Percentiles rank a stretch among this genome's conserved stretches.
Evolutionary conservation across 2,113 vertebrate genomes (phyloP).

Genomic region (Zapornia atra): DNA sequence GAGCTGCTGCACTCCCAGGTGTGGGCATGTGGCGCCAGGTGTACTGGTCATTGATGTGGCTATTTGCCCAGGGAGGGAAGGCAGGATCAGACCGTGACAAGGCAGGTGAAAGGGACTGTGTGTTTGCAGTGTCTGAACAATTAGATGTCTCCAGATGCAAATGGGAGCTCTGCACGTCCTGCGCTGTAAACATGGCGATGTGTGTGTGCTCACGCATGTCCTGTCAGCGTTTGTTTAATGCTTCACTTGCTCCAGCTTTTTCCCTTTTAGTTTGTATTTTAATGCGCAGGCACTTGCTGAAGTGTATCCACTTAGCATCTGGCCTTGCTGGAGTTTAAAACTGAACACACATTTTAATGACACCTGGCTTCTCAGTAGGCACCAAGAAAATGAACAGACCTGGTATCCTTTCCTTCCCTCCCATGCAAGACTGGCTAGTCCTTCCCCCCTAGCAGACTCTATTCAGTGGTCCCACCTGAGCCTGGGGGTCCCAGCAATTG

Average conservation of each 20-base stretch:
- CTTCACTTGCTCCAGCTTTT: conserved; percentile 42
- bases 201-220: conserved; percentile 64
- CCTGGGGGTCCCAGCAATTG: neutral
- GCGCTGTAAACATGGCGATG: neutral
- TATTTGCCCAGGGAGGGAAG: neutral
- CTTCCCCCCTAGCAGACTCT: neutral
- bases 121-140: conserved; percentile 21
- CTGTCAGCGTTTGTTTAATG: conserved; percentile 63
- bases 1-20: neutral
- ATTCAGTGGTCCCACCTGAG: neutral
- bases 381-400: neutral
- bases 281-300: conserved; percentile 61
- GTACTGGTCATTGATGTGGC: neutral
- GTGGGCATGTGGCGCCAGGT: neutral
- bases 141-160: neutral
- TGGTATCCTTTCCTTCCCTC: conserved; percentile 1
- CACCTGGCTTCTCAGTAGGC: conserved; percentile 23
- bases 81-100: neutral
- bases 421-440: neutral
- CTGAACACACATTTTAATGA: conserved; percentile 44
- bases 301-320: conserved; percentile 73
- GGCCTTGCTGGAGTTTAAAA: conserved; percentile 41
- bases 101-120: neutral
- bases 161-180: neutral
- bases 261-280: conserved; percentile 48